Evolutionary conservation across 2,888 invertebrate species (phyloP), one percentile per base, ranked within the genome.

Genomic region (Spodoptera littoralis): DNA sequence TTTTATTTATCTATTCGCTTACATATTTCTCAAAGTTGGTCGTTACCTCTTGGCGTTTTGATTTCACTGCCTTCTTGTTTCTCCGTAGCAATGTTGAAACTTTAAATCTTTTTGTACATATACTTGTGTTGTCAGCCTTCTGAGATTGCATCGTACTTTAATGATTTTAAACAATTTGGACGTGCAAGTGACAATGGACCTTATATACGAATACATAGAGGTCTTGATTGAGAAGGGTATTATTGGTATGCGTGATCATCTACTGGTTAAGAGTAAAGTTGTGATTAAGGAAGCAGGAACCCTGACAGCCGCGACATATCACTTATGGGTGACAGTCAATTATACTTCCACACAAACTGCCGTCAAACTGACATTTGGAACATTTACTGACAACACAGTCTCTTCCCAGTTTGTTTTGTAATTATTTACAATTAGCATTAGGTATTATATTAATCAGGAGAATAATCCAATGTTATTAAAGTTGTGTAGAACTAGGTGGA

Each of bases 71-170:
- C 78, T 73, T 74, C 59, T 75, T 80, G 61, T 79, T 77, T 75
- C 48, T 69, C 71, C 70, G 92, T 94, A 92, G 92, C 94, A 94
- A 94, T 93, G 94, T 94, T 93, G 84, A 93, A 94, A 93, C 92
- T 88, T 78, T 75, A 70, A 57, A 66, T 55, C 56, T 65, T 78
- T 80, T 83, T 88, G 84, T 89, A 86, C 75, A 85, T 86, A 87
- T 76, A 81, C 72, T 73, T 86, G 90, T 93, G 91, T 93, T 92
- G 92, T 92, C 92, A 90, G 91, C 79, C 68, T 78, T 69, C 52
- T 69, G 66, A 68, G 66, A 62, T 59, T 61, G 58, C 60, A 60
- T 66, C 47, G 48, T 62, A 62, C 57, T 64, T 55, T 70, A 59
- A 65, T 45, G 45, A 52, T 61, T 65, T 65, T 70, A 67, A 61